Percentiles rank a stretch among this genome's conserved stretches.
phyloP scores from a whole-genome alignment of 2,797 vertebrate species.

The Eleutherodactylus coqui region DNA sequence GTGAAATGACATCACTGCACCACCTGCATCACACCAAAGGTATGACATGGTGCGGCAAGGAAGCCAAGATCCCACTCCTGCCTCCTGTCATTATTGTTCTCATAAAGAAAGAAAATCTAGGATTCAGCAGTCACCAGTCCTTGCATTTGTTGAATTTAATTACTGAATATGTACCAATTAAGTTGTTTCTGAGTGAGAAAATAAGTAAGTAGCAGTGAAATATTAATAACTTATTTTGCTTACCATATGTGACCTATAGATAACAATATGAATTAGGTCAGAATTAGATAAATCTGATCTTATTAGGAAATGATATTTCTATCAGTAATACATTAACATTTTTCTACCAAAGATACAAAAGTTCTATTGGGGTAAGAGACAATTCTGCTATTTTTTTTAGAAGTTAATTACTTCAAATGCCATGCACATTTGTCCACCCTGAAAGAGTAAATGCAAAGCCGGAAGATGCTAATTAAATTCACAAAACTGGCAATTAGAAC shows the following conservation, averaged over 20 bases:
- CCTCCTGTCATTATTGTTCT: neutral
- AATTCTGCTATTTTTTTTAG: constrained; percentile 46
- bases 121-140: neutral
- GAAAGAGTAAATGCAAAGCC: constrained; percentile 47
- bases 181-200: constrained; percentile 19
- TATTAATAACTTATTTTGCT: constrained; percentile 42
- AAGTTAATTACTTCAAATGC: constrained; percentile 57
- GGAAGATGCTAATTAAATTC: constrained; percentile 51
- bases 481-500: constrained; percentile 47
- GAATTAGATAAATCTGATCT: constrained; percentile 45
- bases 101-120: neutral
- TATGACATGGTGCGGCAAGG: too few species aligned
- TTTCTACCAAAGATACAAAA: constrained; percentile 24
- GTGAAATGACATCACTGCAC: too few species aligned
- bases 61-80: too few species aligned
- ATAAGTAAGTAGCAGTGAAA: constrained; percentile 12
- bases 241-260: constrained; percentile 47
- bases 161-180: constrained; percentile 36
- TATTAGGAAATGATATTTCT: constrained; percentile 51
- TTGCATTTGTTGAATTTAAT: neutral
- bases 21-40: too few species aligned
- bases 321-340: constrained; percentile 35
- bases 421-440: constrained; percentile 36
- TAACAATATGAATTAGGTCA: constrained; percentile 45
- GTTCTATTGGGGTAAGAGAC: constrained; percentile 30